Base-by-base conservation (phyloP, 2,888 invertebrate species). In the Cacoxenus indagator region DNA sequence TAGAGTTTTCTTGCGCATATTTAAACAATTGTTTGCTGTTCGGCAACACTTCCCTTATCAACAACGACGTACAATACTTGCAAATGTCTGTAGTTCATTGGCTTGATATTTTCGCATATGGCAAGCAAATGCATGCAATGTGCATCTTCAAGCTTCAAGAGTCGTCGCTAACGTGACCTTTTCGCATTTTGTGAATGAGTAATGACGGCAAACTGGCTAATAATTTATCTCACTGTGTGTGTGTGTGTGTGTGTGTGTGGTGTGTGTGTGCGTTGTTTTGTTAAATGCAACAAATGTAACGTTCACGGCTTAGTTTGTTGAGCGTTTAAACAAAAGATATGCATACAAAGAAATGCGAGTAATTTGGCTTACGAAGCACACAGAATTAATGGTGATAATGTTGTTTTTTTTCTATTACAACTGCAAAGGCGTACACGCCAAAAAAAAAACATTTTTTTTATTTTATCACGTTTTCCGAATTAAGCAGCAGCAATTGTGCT, bases 381-480 rank as follows among this genome's bases (percentile, higher is more conserved):
- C 9, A 11, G 2, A 26, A 27, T 8, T 71, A 78, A 76, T 48
- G 24, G 8, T 59, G 62, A 45, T 43, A 65, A 57, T 59, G 29
- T 26, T 45, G 24, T 54, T 59, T 55, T 71, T 64, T 26, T 26
- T 43, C 61, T 64, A 65, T 24, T 27, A 45, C 64, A 62, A 68
- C 66, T 70, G 72, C 45, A n/a, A 45, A 61, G 54, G 67, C 65
- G 51, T 65, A 73, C 11, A 61, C n/a, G 22, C 48, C 67, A 68
- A 62, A 46, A 26, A 72, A 77, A 77, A 78, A 80, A n/a, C n/a
- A n/a, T n/a, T n/a, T n/a, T n/a, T n/a, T n/a, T n/a, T n/a, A n/a
- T 81, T 76, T 73, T 73, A 78, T 84, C 86, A 85, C 85, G 86
- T 83, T 85, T 86, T 80, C 74, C 73, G 76, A 83, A 85, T 85